Percentiles rank a stretch among this genome's conserved stretches.
These are phyloP conservation scores for Ophioderma brevispina DNA, from an alignment of 35 echinoderm and acorn worm genomes.

Conservation along the genomic window DNA sequence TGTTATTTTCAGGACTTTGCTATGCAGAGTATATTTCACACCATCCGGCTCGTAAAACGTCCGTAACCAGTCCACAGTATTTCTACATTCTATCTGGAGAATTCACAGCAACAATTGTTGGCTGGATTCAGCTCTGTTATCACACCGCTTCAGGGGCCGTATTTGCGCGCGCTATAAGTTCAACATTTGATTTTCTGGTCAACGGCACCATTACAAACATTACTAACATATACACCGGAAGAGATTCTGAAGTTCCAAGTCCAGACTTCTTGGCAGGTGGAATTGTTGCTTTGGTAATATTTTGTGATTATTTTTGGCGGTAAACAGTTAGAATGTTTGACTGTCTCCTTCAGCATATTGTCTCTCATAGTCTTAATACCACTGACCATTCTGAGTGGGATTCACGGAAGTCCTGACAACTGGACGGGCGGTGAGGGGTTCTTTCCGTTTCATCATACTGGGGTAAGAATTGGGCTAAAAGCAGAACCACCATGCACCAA, in stretches of 20 bases:
- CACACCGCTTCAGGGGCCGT: slow-evolving; percentile 1
- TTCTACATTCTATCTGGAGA: slow-evolving; percentile 45
- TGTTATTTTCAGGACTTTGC: slow-evolving; percentile 12
- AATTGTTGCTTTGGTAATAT: background rate
- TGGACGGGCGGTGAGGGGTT: background rate
- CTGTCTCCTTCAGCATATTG: slow-evolving; percentile 8
- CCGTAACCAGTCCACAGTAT: slow-evolving; percentile 12
- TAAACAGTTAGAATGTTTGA: background rate
- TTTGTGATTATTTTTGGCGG: slow-evolving; percentile 19
- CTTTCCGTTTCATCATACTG: slow-evolving; percentile 19
- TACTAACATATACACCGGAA: background rate
- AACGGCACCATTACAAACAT: slow-evolving; percentile 4
- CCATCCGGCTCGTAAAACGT: background rate
- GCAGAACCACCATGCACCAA: no score
- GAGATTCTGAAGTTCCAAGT: background rate
- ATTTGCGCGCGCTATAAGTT: slow-evolving; percentile 12
- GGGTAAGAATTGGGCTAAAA: no score
- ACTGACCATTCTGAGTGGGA: slow-evolving; percentile 18
- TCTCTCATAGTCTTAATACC: background rate
- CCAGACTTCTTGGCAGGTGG: slow-evolving; percentile 24
- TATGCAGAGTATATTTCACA: slow-evolving; percentile 49
- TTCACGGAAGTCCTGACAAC: background rate
- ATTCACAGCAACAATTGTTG: slow-evolving; percentile 9
- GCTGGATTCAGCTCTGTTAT: slow-evolving; percentile 25
- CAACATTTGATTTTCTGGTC: slow-evolving; percentile 32